A percentile compares a stretch with the other conserved stretches of the same genome.
Conservation (phyloP, 2,888 invertebrate genomes). For the Eretmocerus hayati region DNA sequence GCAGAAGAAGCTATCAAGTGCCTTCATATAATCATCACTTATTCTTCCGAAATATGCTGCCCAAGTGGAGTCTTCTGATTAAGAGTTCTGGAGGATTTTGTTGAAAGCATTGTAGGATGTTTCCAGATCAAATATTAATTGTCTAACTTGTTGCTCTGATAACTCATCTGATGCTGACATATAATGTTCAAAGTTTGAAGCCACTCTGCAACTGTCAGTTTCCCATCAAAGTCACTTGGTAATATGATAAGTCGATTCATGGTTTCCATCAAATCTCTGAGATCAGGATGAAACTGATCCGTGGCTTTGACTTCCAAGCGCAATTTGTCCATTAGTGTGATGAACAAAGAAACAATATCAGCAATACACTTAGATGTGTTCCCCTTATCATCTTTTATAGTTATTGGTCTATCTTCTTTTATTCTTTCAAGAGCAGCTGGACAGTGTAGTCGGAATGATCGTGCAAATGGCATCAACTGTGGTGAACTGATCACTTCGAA, state of each 20-base stretch:
- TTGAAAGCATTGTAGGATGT: slow-evolving; percentile 95
- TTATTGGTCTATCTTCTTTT: slow-evolving; percentile 94
- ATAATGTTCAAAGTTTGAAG: slow-evolving; percentile 77
- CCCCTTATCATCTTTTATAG: slow-evolving; percentile 96
- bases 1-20: no score
- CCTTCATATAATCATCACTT: no score
- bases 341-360: slow-evolving; percentile 95
- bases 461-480: slow-evolving; percentile 84
- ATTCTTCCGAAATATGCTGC: no score
- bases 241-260: slow-evolving; percentile 88
- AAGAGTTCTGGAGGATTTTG: slow-evolving; percentile 73
- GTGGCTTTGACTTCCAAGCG: slow-evolving; percentile 92
- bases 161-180: slow-evolving; percentile 98
- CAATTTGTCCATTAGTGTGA: slow-evolving; percentile 96
- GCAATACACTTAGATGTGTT: slow-evolving; percentile 99
- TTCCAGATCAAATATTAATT: slow-evolving; percentile 95
- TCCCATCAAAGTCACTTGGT: slow-evolving; percentile 92
- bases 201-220: slow-evolving; percentile 84
- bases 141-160: slow-evolving; percentile 87
- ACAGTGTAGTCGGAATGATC: slow-evolving; percentile 87
- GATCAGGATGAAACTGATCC: slow-evolving; percentile 95
- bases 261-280: slow-evolving; percentile 87
- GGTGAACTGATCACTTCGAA: slow-evolving; percentile 87
- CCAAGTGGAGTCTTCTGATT: no score
- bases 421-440: slow-evolving; percentile 96